A percentile compares a stretch with the other conserved stretches of the same genome.
Conservation (phyloP, 2,113 vertebrate species). For the Pitta sordida region DNA sequence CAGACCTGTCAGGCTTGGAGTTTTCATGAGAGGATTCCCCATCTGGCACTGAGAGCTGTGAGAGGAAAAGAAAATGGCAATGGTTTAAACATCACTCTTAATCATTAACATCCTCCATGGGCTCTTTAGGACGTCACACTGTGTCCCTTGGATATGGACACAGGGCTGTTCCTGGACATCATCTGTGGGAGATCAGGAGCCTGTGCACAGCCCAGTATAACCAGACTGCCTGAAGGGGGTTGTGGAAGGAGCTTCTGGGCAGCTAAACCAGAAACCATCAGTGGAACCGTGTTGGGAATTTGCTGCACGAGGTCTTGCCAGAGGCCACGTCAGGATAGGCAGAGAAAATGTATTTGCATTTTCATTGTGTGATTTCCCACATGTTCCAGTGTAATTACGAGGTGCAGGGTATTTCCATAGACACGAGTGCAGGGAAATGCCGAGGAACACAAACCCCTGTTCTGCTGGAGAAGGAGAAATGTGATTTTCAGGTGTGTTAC, state of each 20-base stretch:
- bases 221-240: not conserved
- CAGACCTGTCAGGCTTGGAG: conserved; percentile 25
- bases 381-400: not conserved
- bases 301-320: not conserved
- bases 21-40: conserved; percentile 7
- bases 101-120: not conserved
- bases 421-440: accelerated
- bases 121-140: not conserved
- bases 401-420: not conserved
- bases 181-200: not conserved
- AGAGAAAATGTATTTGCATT: not conserved
- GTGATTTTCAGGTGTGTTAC: not conserved
- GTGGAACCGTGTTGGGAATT: not conserved
- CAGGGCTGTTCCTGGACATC: not conserved
- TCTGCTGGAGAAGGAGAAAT: not conserved
- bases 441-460: not conserved
- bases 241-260: not conserved
- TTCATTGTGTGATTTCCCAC: not conserved
- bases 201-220: accelerated
- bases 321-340: not conserved
- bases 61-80: not conserved
- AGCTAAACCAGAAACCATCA: not conserved
- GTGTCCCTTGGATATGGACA: not conserved
- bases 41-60: not conserved
- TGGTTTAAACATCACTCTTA: not conserved